Evolutionary conservation across 1,140 invertebrate species (phyloP).

Genomic region (Reticulitermes speratus): DNA sequence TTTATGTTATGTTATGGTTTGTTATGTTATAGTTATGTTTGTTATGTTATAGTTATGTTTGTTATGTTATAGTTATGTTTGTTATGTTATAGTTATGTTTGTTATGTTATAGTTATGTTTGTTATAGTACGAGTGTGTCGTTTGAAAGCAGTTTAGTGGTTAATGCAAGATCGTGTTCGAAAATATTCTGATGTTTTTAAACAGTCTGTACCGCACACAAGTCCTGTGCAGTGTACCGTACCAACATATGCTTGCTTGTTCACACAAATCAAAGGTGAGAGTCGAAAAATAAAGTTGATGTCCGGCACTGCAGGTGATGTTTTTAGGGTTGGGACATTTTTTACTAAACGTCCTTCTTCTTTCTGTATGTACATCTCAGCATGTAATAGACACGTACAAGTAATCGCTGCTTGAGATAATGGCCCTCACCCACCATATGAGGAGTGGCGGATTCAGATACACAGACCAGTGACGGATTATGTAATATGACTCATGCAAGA

Average conservation of each 20-base stretch:
- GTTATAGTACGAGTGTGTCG: no score
- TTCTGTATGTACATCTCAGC: slow-evolving; percentile 3
- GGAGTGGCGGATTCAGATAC: neutral
- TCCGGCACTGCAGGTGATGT: neutral
- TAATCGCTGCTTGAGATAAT: neutral
- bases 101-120: no score
- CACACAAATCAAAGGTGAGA: slow-evolving; percentile 18
- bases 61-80: no score
- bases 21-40: no score
- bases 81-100: no score
- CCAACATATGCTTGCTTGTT: neutral
- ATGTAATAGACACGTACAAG: neutral
- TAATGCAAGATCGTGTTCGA: no score
- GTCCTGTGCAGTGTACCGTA: neutral
- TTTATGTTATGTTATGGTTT: no score
- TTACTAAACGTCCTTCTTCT: slow-evolving; percentile 12
- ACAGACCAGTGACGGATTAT: neutral
- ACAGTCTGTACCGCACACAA: neutral
- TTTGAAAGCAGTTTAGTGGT: no score
- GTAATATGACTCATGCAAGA: neutral
- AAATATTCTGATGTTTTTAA: neutral
- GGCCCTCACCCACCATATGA: neutral
- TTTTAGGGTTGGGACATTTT: slow-evolving; percentile 6
- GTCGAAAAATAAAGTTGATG: neutral
- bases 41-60: no score